Evolutionary conservation across 1,140 invertebrate species (phyloP).

Genomic region (Eulimnadia texana): DNA sequence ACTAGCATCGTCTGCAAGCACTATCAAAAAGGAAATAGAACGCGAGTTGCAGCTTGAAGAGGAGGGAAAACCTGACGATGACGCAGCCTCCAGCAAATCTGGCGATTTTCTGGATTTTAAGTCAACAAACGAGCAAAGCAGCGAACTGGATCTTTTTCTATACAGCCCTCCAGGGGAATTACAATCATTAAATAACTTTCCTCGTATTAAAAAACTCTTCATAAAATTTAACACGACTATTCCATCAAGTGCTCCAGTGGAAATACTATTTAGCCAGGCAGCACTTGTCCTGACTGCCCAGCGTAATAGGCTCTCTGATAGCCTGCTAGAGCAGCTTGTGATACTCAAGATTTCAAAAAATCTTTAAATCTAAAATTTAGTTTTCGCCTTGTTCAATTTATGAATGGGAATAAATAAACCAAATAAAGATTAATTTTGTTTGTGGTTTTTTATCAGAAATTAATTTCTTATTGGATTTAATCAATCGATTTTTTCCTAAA

Average conservation of each 20-base stretch:
- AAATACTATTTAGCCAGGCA: background rate
- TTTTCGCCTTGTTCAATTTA: too few species aligned
- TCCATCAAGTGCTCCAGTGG: background rate
- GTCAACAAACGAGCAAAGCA: background rate
- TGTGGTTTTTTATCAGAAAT: too few species aligned
- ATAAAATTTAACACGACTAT: background rate
- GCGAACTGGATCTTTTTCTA: background rate
- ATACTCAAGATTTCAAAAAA: background rate
- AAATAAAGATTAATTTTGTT: too few species aligned
- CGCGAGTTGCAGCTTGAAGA: background rate
- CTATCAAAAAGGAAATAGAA: background rate
- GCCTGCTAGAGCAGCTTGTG: background rate
- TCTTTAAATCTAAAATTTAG: background rate
- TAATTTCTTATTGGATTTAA: too few species aligned
- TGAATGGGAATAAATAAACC: too few species aligned
- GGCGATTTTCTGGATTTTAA: background rate
- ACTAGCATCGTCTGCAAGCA: background rate
- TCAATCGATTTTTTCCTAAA: too few species aligned
- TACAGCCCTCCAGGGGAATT: background rate
- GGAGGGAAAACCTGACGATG: background rate
- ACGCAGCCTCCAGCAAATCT: background rate
- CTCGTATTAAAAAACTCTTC: background rate
- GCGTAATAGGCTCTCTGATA: background rate
- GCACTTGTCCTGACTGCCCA: background rate
- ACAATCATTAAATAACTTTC: background rate